A percentile compares a stretch with the other conserved stretches of the same genome.
Evolutionary conservation across 1,140 invertebrate species (phyloP).

Genomic region (Prorops nasuta): DNA sequence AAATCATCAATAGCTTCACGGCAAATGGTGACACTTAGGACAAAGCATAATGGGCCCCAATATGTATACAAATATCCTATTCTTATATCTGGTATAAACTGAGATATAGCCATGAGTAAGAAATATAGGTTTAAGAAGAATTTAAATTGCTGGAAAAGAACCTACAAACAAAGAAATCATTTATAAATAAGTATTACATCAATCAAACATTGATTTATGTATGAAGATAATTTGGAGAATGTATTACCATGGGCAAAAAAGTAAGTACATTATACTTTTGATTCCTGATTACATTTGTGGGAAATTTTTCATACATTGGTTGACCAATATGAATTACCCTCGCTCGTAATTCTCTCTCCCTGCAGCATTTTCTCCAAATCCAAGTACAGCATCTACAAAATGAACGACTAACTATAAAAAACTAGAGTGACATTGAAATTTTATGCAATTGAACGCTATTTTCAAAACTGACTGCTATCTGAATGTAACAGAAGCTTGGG

Average conservation of each 20-base stretch:
- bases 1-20: slow-evolving; percentile 97
- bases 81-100: slow-evolving; percentile 94
- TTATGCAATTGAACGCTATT: too few relatives aligned
- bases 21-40: slow-evolving; percentile 91
- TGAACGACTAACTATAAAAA: too few relatives aligned
- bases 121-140: slow-evolving; percentile 99
- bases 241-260: slow-evolving; percentile 90
- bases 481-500: too few relatives aligned
- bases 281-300: slow-evolving; percentile 95
- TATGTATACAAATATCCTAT: slow-evolving; percentile 99
- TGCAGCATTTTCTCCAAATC: slow-evolving; percentile 68
- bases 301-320: slow-evolving; percentile 74
- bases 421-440: too few relatives aligned
- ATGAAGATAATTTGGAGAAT: too few relatives aligned
- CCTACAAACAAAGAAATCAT: slow-evolving; percentile 56
- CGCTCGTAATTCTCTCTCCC: slow-evolving; percentile 64
- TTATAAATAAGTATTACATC: not conserved
- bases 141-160: slow-evolving; percentile 97
- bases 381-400: slow-evolving; percentile 64
- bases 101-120: slow-evolving; percentile 94
- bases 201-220: not conserved
- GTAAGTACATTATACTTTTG: slow-evolving; percentile 99
- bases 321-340: slow-evolving; percentile 68
- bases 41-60: slow-evolving; percentile 97
- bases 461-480: too few relatives aligned